Evolutionary conservation across 2,797 vertebrate genomes (phyloP), one percentile per base, ranked within the genome.

Genomic region (Hippocampus kuda): DNA sequence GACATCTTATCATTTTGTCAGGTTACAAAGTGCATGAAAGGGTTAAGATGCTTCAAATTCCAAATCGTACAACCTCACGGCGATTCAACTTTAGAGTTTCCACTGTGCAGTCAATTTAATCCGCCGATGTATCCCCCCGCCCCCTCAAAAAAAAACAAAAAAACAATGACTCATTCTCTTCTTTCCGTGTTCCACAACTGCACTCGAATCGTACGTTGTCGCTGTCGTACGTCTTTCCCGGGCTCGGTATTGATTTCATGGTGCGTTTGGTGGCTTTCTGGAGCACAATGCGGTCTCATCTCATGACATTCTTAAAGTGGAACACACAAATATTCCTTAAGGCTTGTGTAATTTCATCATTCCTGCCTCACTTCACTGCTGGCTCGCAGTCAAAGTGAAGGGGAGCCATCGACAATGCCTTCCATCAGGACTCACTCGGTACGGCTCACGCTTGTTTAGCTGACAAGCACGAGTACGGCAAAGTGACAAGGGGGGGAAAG

Each of bases 271-370:
- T 79, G 83, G 81, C 85, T 88, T 85, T 86, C 78, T 87, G 81
- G 81, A 76, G 76, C 71, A 77, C 88, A 90, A 89, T 85, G 87
- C 86, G 82, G 79, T 85, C 82, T 86, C 77, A 72, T 80, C 81
- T 83, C 76, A 68, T 80, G 82, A 82, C 84, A 82, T 88, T 84
- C 72, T 84, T 77, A 71, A 74, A 86, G 80, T 79, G 78, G 83
- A 89, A 85, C 71, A 85, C 71, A 72, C 84, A 88, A 87, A 88
- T 83, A 85, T 84, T 82, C 82, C 78, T 81, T 77, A 82, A 83
- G 85, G 80, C 79, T 70, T 72, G 77, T 86, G 81, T 86, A 83
- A 85, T 87, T 89, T 82, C 83, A 86, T 83, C 86, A 81, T 70
- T 76, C 76, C 77, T 54, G 80, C 73, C 75, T 74, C 71, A 82